These are phyloP conservation scores for Cavia porcellus DNA, from an alignment of 2,113 vertebrate species.

Conservation along the genomic window DNA sequence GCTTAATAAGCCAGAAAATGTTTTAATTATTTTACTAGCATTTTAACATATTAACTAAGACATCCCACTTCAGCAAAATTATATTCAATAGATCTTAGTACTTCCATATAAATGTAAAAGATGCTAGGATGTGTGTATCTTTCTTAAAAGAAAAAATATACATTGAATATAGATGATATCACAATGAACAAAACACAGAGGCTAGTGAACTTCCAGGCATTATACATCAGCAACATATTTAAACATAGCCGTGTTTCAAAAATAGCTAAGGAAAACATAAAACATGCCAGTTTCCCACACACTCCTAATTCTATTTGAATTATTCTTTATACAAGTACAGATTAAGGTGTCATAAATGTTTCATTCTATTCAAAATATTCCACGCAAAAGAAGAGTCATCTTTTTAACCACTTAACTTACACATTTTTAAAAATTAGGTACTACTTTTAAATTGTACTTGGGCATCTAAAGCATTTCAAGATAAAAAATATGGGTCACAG, in stretches of 20 bases:
- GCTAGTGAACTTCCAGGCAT: constrained; percentile 14
- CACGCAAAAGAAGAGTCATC: constrained; percentile 30
- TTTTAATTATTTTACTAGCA: constrained; percentile 21
- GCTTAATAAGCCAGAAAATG: constrained; percentile 1
- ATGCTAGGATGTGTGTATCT: constrained; percentile 15
- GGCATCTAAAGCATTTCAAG: constrained; percentile 29
- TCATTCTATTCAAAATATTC: constrained; percentile 29
- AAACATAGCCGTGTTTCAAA: constrained; percentile 32
- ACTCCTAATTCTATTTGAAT: background rate
- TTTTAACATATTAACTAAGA: constrained; percentile 41
- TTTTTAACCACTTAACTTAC: constrained; percentile 27
- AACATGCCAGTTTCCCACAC: background rate
- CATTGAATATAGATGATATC: constrained; percentile 53
- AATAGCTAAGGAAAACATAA: constrained; percentile 57
- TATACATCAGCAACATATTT: constrained; percentile 43
- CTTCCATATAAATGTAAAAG: constrained; percentile 53
- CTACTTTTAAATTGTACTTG: constrained; percentile 30
- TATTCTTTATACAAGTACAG: constrained; percentile 20
- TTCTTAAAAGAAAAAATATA: constrained; percentile 21
- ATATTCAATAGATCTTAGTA: background rate
- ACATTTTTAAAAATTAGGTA: background rate
- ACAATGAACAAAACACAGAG: constrained; percentile 64
- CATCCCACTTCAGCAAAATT: constrained; percentile 40
- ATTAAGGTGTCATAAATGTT: background rate
- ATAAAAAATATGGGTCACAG: background rate